These are phyloP conservation scores for Drosophila kohkoa DNA, from an alignment of 1,140 invertebrate genomes.

Conservation along the genomic window DNA sequence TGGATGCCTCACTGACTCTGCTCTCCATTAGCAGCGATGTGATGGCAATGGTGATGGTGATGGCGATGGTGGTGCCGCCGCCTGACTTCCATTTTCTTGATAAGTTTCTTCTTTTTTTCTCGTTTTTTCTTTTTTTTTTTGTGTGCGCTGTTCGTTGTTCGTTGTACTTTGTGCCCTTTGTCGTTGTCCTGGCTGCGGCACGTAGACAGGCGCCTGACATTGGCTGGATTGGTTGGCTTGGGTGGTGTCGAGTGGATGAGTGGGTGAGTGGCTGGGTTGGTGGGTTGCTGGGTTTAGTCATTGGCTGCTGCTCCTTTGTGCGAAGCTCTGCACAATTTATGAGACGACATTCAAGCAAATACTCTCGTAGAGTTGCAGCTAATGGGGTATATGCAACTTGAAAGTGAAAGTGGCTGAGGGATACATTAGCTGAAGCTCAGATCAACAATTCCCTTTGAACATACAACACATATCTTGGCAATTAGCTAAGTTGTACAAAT, in stretches of 20 bases:
- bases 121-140: slow-evolving; percentile 1
- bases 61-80: slow-evolving; percentile 18
- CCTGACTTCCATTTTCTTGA: slow-evolving; percentile 78
- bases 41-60: slow-evolving; percentile 15
- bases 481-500: too few relatives aligned
- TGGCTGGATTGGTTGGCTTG: slow-evolving; percentile 11
- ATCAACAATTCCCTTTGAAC: not conserved
- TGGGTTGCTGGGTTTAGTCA: slow-evolving; percentile 16
- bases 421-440: not conserved
- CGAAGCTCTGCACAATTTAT: slow-evolving; percentile 31
- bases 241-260: not conserved
- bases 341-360: slow-evolving; percentile 27
- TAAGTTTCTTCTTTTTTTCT: slow-evolving; percentile 58
- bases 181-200: slow-evolving; percentile 45
- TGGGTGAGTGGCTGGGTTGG: slow-evolving; percentile 1
- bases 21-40: slow-evolving; percentile 40
- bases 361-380: not conserved
- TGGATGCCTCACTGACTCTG: slow-evolving; percentile 33
- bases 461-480: too few relatives aligned
- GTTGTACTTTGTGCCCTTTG: slow-evolving; percentile 56
- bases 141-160: slow-evolving; percentile 14
- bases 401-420: not conserved
- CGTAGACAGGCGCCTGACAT: slow-evolving; percentile 56
- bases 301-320: slow-evolving; percentile 46
- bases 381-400: slow-evolving; percentile 12